Percentiles rank a stretch among this genome's conserved stretches.
Conservation (phyloP, 2,113 vertebrate genomes). For the Pseudopodoces humilis region DNA sequence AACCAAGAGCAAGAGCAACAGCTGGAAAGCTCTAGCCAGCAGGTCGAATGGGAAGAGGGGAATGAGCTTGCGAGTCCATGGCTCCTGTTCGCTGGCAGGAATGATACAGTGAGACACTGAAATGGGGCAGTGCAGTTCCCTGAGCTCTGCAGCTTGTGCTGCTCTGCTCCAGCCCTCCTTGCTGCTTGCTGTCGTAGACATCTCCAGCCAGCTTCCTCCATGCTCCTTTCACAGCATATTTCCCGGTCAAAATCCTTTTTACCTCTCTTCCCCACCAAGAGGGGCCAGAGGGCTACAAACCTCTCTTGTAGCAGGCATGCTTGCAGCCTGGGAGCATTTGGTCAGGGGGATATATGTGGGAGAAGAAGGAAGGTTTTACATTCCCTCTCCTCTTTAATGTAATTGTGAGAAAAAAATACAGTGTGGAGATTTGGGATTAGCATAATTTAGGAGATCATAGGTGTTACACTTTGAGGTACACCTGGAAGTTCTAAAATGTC, state of each 20-base stretch:
- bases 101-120: neutral
- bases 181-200: neutral
- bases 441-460: neutral
- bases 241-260: neutral
- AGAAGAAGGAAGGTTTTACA: neutral
- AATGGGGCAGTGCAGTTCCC: neutral
- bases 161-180: neutral
- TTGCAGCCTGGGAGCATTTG: neutral
- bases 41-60: neutral
- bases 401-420: neutral
- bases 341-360: neutral
- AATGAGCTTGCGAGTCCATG: neutral
- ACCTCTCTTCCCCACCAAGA: neutral
- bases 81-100: neutral
- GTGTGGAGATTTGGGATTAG: neutral
- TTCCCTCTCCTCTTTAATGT: neutral
- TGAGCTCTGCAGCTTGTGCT: neutral
- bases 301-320: neutral
- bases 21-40: neutral
- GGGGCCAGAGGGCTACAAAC: neutral
- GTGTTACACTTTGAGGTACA: neutral
- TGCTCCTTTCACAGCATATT: rapidly evolving
- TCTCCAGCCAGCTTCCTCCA: neutral
- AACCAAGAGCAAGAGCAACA: neutral
- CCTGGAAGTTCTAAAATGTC: neutral